A percentile compares a stretch with the other conserved stretches of the same genome.
Evolutionary conservation across 1,140 invertebrate genomes (phyloP).

Genomic region (Alviniconcha marisindica): DNA sequence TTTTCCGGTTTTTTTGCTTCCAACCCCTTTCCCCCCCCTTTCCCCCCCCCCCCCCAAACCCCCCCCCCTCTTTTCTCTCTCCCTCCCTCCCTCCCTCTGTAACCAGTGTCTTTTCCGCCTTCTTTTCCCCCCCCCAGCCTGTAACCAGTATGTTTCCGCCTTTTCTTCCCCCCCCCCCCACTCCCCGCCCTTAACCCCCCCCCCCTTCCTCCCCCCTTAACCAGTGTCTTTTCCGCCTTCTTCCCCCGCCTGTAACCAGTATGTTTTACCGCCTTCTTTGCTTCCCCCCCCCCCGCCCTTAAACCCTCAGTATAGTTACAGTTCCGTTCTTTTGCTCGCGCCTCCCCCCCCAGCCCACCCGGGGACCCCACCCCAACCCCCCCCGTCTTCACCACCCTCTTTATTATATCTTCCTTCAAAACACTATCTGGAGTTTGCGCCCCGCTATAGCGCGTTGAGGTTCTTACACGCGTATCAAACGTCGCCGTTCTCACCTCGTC

Average conservation of each 20-base stretch:
- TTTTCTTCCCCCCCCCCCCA: background rate
- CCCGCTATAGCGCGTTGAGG: too few relatives aligned
- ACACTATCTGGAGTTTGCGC: too few relatives aligned
- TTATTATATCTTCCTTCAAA: too few relatives aligned
- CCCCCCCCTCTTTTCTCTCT: background rate
- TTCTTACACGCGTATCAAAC: too few relatives aligned
- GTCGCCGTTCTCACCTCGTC: too few relatives aligned
- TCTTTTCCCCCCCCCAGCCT: background rate
- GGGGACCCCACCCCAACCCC: too few relatives aligned
- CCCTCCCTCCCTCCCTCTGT: background rate
- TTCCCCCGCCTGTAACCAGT: background rate
- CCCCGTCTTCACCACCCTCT: too few relatives aligned
- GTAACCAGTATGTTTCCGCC: background rate
- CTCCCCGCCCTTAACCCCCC: background rate
- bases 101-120: background rate
- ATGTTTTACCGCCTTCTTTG: too few relatives aligned
- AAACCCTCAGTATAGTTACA: too few relatives aligned
- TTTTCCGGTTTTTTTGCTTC: too few relatives aligned
- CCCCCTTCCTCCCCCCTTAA: background rate
- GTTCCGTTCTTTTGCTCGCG: too few relatives aligned
- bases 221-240: background rate
- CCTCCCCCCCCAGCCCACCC: too few relatives aligned
- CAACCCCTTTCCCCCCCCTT: background rate
- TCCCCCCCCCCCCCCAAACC: background rate
- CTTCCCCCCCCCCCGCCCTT: background rate